phyloP scores from a whole-genome alignment of 2,797 vertebrate species.

The Hydrocynus forskahlii region DNA sequence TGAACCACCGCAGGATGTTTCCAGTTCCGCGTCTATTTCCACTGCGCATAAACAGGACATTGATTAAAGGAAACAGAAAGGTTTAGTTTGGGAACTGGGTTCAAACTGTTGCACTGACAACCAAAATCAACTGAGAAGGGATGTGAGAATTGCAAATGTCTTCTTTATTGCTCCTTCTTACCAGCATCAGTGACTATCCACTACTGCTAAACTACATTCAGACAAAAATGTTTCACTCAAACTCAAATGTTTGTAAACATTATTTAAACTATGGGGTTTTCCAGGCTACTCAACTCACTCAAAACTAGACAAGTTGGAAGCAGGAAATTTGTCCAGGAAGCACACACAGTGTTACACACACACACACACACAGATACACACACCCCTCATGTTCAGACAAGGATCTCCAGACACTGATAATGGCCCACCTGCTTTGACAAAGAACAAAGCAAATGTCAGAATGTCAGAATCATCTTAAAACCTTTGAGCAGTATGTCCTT shows the following conservation, averaged over 20 bases:
- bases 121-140: background rate
- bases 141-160: background rate
- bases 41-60: conserved; percentile 1
- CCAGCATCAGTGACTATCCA: background rate
- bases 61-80: background rate
- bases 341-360: background rate
- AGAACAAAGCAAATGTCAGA: background rate
- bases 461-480: background rate
- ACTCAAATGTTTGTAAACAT: too few relatives aligned
- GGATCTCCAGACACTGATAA: background rate
- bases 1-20: conserved; percentile 3
- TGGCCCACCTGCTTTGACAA: conserved; percentile 4
- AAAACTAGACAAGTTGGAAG: too few relatives aligned
- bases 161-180: background rate
- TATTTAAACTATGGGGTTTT: too few relatives aligned
- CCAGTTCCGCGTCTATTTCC: background rate
- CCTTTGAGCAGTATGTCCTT: background rate
- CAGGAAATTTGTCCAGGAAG: too few relatives aligned
- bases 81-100: background rate
- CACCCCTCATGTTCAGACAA: conserved; percentile 4
- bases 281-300: too few relatives aligned
- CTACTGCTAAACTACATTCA: background rate
- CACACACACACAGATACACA: conserved; percentile 1
- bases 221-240: background rate
- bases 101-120: background rate